Evolutionary conservation across 2,113 vertebrate species (phyloP), one percentile per base, ranked within the genome.

Genomic region (Gnathonemus longibarbis): DNA sequence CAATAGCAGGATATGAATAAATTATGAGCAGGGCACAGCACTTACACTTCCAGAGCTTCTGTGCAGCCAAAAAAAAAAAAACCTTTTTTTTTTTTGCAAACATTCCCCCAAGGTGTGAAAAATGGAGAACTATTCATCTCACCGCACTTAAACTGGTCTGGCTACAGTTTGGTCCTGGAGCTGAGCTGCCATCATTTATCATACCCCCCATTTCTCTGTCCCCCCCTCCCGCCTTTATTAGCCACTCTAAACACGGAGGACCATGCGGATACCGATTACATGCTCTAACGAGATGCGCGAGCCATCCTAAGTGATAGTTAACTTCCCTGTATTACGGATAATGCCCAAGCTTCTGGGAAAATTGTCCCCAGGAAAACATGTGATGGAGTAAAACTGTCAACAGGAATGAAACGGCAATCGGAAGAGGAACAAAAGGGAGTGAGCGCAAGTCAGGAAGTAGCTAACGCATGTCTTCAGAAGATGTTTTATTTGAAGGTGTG

Each of bases 41-140:
- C 93, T 95, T 91, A 94, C 93, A 94, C 92, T 95, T 90, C 89
- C 89, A 94, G 93, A 94, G 92, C 95, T 94, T 93, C 92, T 91
- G 89, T 62, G 89, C 87, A 86, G 93, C 42, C 91, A 91, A 84
- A 83, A 31, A 91, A 85, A 84, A 74, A 62, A 77, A 84, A 74
- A 62, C 90, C 92, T 90, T 93, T 90, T 93, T 93, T 89, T 91
- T 90, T 93, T 93, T 89, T 91, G 92, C 92, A 95, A 95, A 95
- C 94, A 94, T 93, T 94, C 93, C 94, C 94, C 94, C 86, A 46
- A 94, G 93, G 94, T 93, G 90, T 88, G 91, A 94, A 91, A 89
- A 15, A 91, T 89, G 90, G 92, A 90, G 91, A 94, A 93, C 92
- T 92, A 94, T 95, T 95, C 93, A 94, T 94, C 94, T 94, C 92